Evolutionary conservation across 2,888 invertebrate genomes (phyloP), one percentile per base, ranked within the genome.

Genomic region (Galeruca laticollis): DNA sequence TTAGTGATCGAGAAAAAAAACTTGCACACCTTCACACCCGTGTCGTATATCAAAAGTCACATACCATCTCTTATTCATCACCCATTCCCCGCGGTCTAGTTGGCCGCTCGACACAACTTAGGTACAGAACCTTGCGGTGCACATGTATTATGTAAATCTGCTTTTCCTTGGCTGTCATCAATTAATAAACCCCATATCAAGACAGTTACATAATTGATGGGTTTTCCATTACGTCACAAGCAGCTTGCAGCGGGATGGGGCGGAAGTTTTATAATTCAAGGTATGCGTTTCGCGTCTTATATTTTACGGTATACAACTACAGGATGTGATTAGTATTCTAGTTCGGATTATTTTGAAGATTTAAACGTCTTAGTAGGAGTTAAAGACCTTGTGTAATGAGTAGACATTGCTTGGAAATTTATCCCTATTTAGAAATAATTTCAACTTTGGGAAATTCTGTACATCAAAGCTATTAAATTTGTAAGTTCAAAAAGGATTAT

Each of bases 171-270:
- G 79, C 82, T 85, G 84, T 84, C 86, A 86, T 86, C 86, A 86
- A 86, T 86, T 86, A 86, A 86, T 86, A 86, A 86, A 82, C 82
- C 83, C 84, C 84, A 83, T 86, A 86, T 86, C 86, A 86, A 82
- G 84, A 83, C 81, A 78, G 78, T 75, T 86, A 80, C 84, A 86
- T 86, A 85, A 83, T 86, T 86, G 82, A 86, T 85, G 82, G 72
- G 62, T 78, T 77, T 81, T 85, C 85, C 85, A 85, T 86, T 85
- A 82, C 80, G 76, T 67, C 69, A 68, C 47, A 33, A 61, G 67
- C 68, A 61, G 66, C 69, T 63, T 59, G 73, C 54, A 67, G 67
- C 60, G 56, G 31, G 57, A 67, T 52, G 49, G 40, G 51, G 49
- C 70, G 70, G 68, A 69, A 75, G 71, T 71, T 64, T 49, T 59